A percentile compares a stretch with the other conserved stretches of the same genome.
Evolutionary conservation across 2,888 invertebrate genomes (phyloP).

Genomic region (Cotesia congregata): DNA sequence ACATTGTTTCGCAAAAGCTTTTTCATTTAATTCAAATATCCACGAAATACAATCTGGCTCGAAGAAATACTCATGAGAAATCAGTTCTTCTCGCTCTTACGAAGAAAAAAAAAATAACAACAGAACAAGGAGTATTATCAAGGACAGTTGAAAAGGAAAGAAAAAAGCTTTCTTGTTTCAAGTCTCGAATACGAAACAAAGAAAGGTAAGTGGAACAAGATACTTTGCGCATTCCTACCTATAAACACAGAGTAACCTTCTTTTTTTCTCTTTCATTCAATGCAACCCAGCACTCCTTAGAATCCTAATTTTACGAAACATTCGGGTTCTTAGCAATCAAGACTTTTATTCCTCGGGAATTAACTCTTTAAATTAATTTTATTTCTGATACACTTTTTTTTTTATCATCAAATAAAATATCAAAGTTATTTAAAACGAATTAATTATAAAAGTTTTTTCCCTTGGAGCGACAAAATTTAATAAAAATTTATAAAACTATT

Average conservation of each 20-base stretch:
- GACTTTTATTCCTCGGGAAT: neutral
- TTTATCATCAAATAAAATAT: neutral
- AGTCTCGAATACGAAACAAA: constrained; percentile 42
- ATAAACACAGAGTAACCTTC: constrained; percentile 21
- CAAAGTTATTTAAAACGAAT: neutral
- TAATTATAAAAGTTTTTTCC: neutral
- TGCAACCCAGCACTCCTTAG: constrained; percentile 1
- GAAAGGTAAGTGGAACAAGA: constrained; percentile 48
- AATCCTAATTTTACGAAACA: constrained; percentile 40
- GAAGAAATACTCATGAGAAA: constrained; percentile 16
- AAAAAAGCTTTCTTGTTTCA: constrained; percentile 3
- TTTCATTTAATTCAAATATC: neutral
- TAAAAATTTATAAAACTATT: neutral
- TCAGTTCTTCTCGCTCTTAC: neutral
- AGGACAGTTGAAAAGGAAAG: constrained; percentile 25
- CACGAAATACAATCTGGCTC: neutral
- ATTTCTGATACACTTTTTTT: neutral
- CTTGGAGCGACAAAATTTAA: neutral
- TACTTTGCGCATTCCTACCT: constrained; percentile 42
- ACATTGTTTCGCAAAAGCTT: constrained; percentile 9
- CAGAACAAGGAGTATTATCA: too few species aligned
- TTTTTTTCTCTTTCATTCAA: constrained; percentile 27
- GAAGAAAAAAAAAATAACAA: neutral
- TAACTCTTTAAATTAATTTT: neutral
- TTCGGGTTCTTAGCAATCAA: neutral